These are phyloP conservation scores for Eupsilia transversa DNA, from an alignment of 2,888 invertebrate genomes.

Conservation along the genomic window DNA sequence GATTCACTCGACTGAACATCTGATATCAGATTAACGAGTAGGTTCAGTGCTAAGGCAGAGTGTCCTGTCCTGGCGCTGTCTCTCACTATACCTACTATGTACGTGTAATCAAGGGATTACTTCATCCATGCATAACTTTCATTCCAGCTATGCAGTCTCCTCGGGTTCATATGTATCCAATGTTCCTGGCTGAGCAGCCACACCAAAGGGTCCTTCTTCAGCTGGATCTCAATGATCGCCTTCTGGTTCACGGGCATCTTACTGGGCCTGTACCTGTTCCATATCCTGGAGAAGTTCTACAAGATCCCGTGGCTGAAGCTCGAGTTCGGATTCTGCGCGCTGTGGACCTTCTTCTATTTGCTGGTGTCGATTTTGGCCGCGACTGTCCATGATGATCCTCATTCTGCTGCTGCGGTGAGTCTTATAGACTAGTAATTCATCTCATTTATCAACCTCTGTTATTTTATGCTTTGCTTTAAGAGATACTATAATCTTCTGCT, in stretches of 20 bases:
- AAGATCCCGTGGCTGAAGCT: conserved; percentile 96
- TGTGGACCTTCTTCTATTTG: conserved; percentile 94
- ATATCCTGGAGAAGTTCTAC: conserved; percentile 95
- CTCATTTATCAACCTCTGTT: neutral
- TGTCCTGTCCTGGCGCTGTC: neutral
- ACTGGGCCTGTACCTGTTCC: conserved; percentile 95
- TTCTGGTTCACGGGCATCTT: conserved; percentile 96
- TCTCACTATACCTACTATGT: neutral
- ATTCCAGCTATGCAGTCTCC: conserved; percentile 91
- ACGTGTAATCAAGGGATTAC: neutral
- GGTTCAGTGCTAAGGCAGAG: neutral
- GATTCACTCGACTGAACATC: neutral
- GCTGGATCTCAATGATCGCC: conserved; percentile 95
- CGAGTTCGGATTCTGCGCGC: conserved; percentile 93
- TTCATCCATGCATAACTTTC: neutral
- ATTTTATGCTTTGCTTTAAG: neutral
- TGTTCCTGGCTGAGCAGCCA: conserved; percentile 88
- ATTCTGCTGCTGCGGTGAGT: conserved; percentile 94
- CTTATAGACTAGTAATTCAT: neutral
- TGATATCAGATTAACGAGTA: neutral
- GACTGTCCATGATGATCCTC: conserved; percentile 90
- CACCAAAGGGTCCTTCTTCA: conserved; percentile 93
- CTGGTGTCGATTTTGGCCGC: conserved; percentile 93
- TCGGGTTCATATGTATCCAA: conserved; percentile 96
- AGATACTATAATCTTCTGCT: neutral